These are phyloP conservation scores for Sebastes paucispinis DNA, from an alignment of 2,797 vertebrate genomes.

Conservation along the genomic window DNA sequence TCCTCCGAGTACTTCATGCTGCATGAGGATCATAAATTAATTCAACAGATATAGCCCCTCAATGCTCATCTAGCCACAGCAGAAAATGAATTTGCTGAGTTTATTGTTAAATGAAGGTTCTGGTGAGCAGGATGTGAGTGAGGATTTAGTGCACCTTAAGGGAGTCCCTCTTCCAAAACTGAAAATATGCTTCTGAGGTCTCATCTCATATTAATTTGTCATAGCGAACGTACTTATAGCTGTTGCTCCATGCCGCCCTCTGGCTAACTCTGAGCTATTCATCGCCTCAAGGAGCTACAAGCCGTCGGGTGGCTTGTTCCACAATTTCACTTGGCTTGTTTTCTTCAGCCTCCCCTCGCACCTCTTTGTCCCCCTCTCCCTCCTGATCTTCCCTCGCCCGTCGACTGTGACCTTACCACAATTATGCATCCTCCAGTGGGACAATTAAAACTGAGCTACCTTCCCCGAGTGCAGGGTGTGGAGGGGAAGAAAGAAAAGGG, in stretches of 20 bases:
- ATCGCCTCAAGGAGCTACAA: conserved; percentile 16
- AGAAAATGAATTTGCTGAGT: conserved; percentile 66
- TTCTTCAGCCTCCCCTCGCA: conserved; percentile 31
- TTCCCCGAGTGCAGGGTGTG: conserved; percentile 16
- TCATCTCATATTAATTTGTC: conserved; percentile 76
- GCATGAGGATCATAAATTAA: conserved; percentile 61
- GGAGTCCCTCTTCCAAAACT: conserved; percentile 55
- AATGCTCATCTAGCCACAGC: conserved; percentile 49
- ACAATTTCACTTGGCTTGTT: conserved; percentile 53
- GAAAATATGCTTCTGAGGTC: conserved; percentile 67
- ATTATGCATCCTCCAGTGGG: conserved; percentile 68
- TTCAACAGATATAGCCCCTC: conserved; percentile 58
- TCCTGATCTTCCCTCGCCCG: conserved; percentile 16
- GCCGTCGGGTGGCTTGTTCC: conserved; percentile 33
- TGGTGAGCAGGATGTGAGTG: conserved; percentile 55
- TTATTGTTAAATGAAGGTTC: conserved; percentile 66
- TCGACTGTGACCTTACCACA: conserved; percentile 56
- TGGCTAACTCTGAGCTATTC: conserved; percentile 54
- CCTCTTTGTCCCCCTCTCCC: conserved; percentile 16
- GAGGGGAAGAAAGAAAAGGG: background rate
- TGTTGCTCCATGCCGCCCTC: conserved; percentile 54
- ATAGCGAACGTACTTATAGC: conserved; percentile 37
- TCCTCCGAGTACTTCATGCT: conserved; percentile 32
- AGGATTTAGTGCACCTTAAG: conserved; percentile 72
- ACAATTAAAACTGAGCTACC: conserved; percentile 71